Evolutionary conservation across 64 coral and sea anemone genomes (phyloP), one percentile per base, ranked within the genome.

Genomic region (Exaiptasia diaphana): DNA sequence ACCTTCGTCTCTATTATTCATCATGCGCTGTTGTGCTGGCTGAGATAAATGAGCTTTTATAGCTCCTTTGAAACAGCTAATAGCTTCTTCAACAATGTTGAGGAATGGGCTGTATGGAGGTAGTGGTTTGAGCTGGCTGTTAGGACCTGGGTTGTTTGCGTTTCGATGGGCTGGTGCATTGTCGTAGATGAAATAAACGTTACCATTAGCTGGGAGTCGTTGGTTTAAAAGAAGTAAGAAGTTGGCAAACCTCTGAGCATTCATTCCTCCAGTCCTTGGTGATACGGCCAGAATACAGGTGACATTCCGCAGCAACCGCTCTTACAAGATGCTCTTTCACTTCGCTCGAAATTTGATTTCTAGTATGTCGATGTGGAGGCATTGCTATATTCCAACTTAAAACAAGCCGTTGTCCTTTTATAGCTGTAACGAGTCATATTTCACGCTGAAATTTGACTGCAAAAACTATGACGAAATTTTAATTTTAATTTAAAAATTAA

Each of bases 1-100:
- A 41, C 74, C 85, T 71, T 88, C 85, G 41, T 68, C 85, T 46
- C 75, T 79, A 34, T 88, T 42, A 30, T 71, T 79, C 64, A 80
- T 71, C n/a, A 22, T 13, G 28, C 10, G 3, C 67, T 79, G 85
- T 55, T 71, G 13, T 53, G 50, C 0, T 55, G 64, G 45, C 74
- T 28, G 76, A 77, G 5, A 78, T 69, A 30, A 60, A 73, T 65
- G 85, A 56, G 68, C 78, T 81, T 5, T 36, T 48, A 30, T 38
- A 65, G 40, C 60, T 81, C 26, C 64, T 67, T 0, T 37, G 18
- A 54, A 54, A 23, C 52, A 54, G 52, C 45, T 54, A 54, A 54
- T 54, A 23, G 52, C 52, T 41, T 37, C 67, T 30, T 41, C 63
- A 53, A 21, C 54, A 48, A 53, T 39, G 20, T 48, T 78, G 54